Evolutionary conservation across 1,140 invertebrate genomes (phyloP).

Genomic region (Bradynema listronoti): DNA sequence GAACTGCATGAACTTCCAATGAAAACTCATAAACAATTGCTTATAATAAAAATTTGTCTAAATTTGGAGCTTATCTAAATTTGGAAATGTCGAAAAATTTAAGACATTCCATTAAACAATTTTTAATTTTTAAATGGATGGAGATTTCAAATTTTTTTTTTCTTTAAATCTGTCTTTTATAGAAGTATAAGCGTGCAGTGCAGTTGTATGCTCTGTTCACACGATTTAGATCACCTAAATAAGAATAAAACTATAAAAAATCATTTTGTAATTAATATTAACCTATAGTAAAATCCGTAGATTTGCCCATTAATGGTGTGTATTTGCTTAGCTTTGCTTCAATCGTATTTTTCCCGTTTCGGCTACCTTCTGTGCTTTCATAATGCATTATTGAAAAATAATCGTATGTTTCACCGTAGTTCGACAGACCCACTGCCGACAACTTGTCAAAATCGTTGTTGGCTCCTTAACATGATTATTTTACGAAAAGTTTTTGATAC

Average conservation of each 20-base stretch:
- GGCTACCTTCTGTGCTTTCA: slow-evolving; percentile 46
- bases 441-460: slow-evolving; percentile 57
- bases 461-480: slow-evolving; percentile 37
- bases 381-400: slow-evolving; percentile 55
- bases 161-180: no score
- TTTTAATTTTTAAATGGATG: no score
- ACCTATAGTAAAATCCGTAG: slow-evolving; percentile 51
- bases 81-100: no score
- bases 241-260: slow-evolving; percentile 4
- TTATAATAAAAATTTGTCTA: no score
- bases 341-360: slow-evolving; percentile 55
- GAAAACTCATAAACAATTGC: no score
- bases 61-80: no score
- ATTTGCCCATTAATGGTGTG: slow-evolving; percentile 55
- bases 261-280: neutral
- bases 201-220: slow-evolving; percentile 54
- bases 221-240: slow-evolving; percentile 48
- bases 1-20: no score
- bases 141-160: no score
- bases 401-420: slow-evolving; percentile 55
- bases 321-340: slow-evolving; percentile 44
- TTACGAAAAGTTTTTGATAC: neutral
- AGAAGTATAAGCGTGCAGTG: no score
- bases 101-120: no score
- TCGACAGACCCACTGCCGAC: slow-evolving; percentile 45